Evolutionary conservation across 64 coral and sea anemone genomes (phyloP).

Genomic region (Porites lutea): DNA sequence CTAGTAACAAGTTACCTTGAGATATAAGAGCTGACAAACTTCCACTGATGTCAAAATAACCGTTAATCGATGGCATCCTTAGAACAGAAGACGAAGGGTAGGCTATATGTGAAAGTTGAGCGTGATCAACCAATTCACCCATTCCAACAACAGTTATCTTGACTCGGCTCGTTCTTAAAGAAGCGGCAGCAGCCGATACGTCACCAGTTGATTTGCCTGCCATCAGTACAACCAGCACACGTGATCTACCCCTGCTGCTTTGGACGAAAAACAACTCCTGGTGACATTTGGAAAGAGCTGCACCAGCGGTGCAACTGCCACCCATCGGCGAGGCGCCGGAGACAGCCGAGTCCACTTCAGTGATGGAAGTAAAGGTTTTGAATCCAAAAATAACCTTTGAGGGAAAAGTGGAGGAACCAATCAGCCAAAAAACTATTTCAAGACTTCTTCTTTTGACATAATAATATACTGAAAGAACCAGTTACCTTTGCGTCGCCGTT

Average conservation of each 20-base stretch:
- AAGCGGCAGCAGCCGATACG: not conserved
- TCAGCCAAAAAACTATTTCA: no score
- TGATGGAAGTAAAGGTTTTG: slow-evolving; percentile 1
- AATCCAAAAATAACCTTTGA: no score
- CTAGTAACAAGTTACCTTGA: no score
- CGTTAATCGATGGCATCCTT: no score
- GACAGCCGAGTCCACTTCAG: not conserved
- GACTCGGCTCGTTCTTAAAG: not conserved
- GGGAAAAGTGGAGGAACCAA: no score
- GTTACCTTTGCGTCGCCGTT: no score
- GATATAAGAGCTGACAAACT: no score
- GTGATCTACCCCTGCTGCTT: not conserved
- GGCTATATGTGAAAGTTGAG: no score
- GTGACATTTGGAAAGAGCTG: not conserved
- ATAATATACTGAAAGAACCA: no score
- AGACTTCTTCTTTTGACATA: no score
- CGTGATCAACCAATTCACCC: slow-evolving; percentile 23
- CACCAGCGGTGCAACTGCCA: not conserved
- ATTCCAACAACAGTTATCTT: not conserved
- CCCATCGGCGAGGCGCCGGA: not conserved
- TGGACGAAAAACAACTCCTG: not conserved
- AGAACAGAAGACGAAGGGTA: no score
- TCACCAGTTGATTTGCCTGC: not conserved
- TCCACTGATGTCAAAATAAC: no score
- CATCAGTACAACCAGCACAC: not conserved